phyloP scores from a whole-genome alignment of 1,140 invertebrate species.

The Planococcus citri region DNA sequence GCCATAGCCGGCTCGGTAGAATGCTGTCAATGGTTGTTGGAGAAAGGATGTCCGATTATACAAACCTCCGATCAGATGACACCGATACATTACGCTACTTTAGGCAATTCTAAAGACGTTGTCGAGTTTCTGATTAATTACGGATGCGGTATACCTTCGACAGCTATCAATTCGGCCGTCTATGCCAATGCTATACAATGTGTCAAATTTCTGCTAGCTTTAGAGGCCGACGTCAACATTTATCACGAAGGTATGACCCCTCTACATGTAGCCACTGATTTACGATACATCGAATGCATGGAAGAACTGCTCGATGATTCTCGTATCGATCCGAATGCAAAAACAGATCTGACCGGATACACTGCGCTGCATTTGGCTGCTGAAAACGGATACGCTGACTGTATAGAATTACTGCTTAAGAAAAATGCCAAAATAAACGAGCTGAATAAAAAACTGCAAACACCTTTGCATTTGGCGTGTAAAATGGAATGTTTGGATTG shows the following conservation, averaged over 20 bases:
- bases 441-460: conserved; percentile 60
- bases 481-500: conserved; percentile 61
- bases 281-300: conserved; percentile 51
- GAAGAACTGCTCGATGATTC: conserved; percentile 32
- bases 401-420: conserved; percentile 50
- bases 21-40: conserved; percentile 43
- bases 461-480: conserved; percentile 61
- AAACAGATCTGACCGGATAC: conserved; percentile 25
- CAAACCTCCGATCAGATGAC: conserved; percentile 40
- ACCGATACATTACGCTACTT: conserved; percentile 66
- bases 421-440: conserved; percentile 54
- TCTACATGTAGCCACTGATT: conserved; percentile 60
- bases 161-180: conserved; percentile 60
- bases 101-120: conserved; percentile 58
- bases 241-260: conserved; percentile 57
- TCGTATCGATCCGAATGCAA: conserved; percentile 26
- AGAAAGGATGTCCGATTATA: conserved; percentile 36
- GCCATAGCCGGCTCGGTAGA: conserved; percentile 59
- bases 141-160: conserved; percentile 47
- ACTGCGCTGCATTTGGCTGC: conserved; percentile 71
- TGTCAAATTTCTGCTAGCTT: conserved; percentile 52
- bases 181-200: conserved; percentile 58
- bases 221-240: conserved; percentile 53
- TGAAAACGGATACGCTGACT: conserved; percentile 52
- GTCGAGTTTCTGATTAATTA: conserved; percentile 53